Base-by-base conservation (phyloP, 2,888 invertebrate genomes). In the Philopedon plagiatum region DNA sequence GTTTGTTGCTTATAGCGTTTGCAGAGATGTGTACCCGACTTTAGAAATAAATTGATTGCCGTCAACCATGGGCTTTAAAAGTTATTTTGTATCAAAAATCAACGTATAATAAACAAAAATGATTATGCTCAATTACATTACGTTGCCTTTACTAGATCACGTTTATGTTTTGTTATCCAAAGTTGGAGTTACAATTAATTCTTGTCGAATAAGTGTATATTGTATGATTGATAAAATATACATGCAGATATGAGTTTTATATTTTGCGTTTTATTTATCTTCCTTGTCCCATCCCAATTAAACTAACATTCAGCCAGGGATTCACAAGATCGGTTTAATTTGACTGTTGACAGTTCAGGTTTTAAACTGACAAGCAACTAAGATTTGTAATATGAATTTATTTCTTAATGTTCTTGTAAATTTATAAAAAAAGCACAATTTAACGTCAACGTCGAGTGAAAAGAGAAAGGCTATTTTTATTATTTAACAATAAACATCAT, bases 141-240 rank as follows among this genome's bases (percentile, higher is more conserved):
- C 66, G 77, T 76, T 78, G 71, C 70, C 34, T 77, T 76, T 74
- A 57, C 75, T 71, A 71, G 61, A 54, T 71, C 61, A 75, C 63
- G 74, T 78, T 75, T 76, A 60, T 56, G 54, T 69, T 69, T 61
- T 68, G 61, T 69, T 69, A 61, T 54, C 37, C 51, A 21, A 19
- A 18, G 56, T 54, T 62, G 51, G 39, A 62, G 11, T 60, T 46
- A 34, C 21, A 62, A 19, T 21, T 34, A 73, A 76, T 75, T 75
- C 68, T 51, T 80, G 75, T 75, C 78, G 77, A 79, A 80, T 80
- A 83, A 82, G 81, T 84, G 84, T 84, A 82, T 81, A 82, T 80
- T 80, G 82, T 82, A 81, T 83, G 83, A 78, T 83, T 83, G 83
- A n/a, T n/a, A 80, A 81, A 82, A 83, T 82, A 83, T 76, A 81